Conservation (phyloP, 2,888 invertebrate species). For the Eristalinus aeneus region DNA sequence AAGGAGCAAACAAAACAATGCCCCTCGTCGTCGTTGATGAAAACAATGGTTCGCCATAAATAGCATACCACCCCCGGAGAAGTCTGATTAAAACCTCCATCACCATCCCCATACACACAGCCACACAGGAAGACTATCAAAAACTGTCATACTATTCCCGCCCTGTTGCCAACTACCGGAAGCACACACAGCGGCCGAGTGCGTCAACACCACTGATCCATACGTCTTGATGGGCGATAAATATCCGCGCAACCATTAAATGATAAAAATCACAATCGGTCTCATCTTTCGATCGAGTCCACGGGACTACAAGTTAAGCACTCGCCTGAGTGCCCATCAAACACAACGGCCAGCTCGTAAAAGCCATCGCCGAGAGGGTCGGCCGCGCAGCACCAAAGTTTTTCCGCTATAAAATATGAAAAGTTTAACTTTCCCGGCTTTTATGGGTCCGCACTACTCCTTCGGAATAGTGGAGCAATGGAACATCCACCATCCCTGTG, state of each 20-base stretch:
- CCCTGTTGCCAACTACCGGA: background rate
- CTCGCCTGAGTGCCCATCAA: conserved; percentile 14
- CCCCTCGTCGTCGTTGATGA: background rate
- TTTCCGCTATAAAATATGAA: conserved; percentile 59
- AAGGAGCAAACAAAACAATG: background rate
- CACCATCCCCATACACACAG: background rate
- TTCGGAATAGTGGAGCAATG: background rate
- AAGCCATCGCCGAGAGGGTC: conserved; percentile 37
- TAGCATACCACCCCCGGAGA: background rate
- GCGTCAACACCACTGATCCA: background rate
- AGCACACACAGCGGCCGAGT: background rate
- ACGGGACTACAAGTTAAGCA: conserved; percentile 21
- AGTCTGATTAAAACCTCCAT: background rate
- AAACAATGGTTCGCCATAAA: background rate
- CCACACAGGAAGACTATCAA: background rate
- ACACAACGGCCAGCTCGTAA: conserved; percentile 34
- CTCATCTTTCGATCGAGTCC: conserved; percentile 29
- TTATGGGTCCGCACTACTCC: conserved; percentile 34
- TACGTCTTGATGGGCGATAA: conserved; percentile 47
- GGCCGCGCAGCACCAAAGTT: background rate
- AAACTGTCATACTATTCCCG: background rate
- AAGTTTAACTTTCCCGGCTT: conserved; percentile 55
- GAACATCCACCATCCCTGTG: background rate
- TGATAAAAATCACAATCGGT: conserved; percentile 60
- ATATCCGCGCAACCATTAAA: conserved; percentile 37